phyloP scores from a whole-genome alignment of 2,113 vertebrate genomes.

The Apteryx mantelli region DNA sequence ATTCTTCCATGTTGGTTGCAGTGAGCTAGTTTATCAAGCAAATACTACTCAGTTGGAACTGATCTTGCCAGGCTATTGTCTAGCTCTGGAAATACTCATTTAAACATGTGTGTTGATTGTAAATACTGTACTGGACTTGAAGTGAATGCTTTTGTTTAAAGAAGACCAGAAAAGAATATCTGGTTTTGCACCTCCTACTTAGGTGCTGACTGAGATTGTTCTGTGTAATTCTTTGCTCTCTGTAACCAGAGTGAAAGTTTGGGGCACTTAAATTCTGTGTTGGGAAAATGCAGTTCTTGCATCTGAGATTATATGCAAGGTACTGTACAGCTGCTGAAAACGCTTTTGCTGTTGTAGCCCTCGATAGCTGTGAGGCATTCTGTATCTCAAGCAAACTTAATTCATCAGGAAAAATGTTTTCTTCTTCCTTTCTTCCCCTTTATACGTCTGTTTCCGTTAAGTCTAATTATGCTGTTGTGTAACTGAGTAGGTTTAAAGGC shows the following conservation, averaged over 20 bases:
- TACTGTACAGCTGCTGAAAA: not conserved
- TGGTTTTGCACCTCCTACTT: constrained; percentile 11
- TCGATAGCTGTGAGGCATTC: not conserved
- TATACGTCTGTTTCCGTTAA: not conserved
- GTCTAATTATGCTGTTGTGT: not conserved
- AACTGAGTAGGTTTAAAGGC: constrained; percentile 6
- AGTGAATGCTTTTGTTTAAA: not conserved
- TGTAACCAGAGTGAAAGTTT: not conserved
- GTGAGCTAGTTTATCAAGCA: not conserved
- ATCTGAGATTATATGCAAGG: not conserved
- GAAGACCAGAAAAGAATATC: not conserved
- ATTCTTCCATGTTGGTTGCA: not conserved
- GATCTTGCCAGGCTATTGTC: not conserved
- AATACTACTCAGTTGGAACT: not conserved
- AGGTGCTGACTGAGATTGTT: not conserved
- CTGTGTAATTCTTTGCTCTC: not conserved
- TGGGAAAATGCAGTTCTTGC: not conserved
- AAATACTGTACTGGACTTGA: not conserved
- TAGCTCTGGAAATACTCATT: not conserved
- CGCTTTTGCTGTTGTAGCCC: not conserved
- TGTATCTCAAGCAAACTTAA: not conserved
- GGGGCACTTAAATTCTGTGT: not conserved
- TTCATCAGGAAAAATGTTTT: not conserved
- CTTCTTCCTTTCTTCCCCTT: not conserved
- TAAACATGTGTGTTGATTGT: not conserved